A percentile compares a stretch with the other conserved stretches of the same genome.
Conservation (phyloP, 2,797 vertebrate species). For the Scolopax bukidnonensis region DNA sequence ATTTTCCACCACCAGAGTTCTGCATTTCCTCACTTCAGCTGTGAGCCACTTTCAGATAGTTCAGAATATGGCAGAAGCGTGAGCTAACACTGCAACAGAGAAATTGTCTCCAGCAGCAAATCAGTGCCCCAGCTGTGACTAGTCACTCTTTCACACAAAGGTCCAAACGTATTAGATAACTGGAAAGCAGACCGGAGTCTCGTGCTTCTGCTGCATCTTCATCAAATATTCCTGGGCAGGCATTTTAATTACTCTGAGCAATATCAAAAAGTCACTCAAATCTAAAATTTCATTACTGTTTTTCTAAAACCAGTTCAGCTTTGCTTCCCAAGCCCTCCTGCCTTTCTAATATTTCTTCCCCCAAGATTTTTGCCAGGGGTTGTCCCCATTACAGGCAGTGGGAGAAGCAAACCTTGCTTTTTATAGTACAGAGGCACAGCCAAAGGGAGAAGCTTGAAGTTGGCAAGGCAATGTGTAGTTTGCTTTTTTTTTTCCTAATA, state of each 20-base stretch:
- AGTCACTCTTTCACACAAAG: not conserved
- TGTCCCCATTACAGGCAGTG: not conserved
- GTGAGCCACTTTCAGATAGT: not conserved
- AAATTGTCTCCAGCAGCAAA: not conserved
- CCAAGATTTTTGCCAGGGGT: not conserved
- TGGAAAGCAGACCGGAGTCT: not conserved
- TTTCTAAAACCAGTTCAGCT: not conserved
- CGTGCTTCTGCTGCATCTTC: not conserved
- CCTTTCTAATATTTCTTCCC: not conserved
- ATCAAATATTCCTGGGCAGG: not conserved
- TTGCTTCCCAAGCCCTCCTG: not conserved
- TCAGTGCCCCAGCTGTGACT: not conserved
- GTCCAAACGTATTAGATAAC: rapidly evolving
- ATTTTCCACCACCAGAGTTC: not conserved
- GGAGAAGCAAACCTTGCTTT: not conserved
- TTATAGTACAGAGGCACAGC: not conserved
- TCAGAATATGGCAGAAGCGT: not conserved
- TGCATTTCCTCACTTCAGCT: not conserved
- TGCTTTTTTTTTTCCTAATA: not conserved
- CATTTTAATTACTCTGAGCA: not conserved
- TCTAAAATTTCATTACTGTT: not conserved
- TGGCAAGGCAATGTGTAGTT: not conserved
- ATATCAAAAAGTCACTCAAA: not conserved
- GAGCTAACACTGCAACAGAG: not conserved
- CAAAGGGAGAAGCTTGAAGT: not conserved